A percentile compares a stretch with the other conserved stretches of the same genome.
Evolutionary conservation across 2,113 vertebrate genomes (phyloP).

Genomic region (Merops nubicus): DNA sequence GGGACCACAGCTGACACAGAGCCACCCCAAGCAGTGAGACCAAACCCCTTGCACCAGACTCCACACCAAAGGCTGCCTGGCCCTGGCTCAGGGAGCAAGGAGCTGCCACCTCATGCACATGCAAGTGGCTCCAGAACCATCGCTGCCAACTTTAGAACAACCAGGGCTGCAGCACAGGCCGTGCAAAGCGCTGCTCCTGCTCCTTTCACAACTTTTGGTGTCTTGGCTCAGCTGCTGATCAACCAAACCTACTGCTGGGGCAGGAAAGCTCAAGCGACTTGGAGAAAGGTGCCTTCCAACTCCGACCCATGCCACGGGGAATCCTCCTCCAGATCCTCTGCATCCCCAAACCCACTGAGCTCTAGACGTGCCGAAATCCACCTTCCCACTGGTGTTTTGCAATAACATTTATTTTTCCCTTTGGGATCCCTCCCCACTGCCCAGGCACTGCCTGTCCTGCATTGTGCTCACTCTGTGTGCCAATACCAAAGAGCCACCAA

Average conservation of each 20-base stretch:
- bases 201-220: background rate
- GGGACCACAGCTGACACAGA: background rate
- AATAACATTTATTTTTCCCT: background rate
- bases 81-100: background rate
- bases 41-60: background rate
- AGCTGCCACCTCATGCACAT: too few relatives aligned
- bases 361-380: background rate
- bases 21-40: background rate
- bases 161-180: background rate
- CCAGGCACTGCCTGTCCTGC: background rate
- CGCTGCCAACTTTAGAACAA: background rate
- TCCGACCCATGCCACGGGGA: background rate
- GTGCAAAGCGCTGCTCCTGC: rapidly evolving
- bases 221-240: background rate
- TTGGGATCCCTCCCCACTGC: background rate
- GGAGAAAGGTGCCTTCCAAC: background rate
- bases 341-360: background rate
- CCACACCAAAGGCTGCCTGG: background rate
- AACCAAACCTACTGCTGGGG: background rate
- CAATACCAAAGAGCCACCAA: background rate
- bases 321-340: background rate
- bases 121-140: background rate
- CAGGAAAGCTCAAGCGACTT: background rate
- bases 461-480: background rate
- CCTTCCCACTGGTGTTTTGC: background rate